A percentile compares a stretch with the other conserved stretches of the same genome.
Evolutionary conservation across 2,797 vertebrate genomes (phyloP).

Genomic region (Rhincodon typus): DNA sequence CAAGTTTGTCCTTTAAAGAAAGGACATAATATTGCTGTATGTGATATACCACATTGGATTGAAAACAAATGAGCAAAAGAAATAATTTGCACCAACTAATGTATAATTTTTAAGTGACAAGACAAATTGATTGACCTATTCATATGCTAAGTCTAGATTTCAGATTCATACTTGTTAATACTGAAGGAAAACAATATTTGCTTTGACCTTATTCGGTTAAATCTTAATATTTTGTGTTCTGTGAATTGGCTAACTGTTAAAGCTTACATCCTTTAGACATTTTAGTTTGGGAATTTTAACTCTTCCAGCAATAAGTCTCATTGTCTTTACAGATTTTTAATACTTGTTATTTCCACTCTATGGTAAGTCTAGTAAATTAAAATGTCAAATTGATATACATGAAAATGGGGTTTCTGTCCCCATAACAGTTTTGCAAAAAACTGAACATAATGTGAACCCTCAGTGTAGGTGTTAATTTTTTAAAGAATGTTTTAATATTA

Average conservation of each 20-base stretch:
- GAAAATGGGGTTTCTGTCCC: conserved; percentile 10
- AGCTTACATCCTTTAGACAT: conserved; percentile 25
- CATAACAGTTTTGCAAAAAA: background rate
- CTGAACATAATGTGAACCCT: conserved; percentile 17
- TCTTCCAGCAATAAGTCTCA: conserved; percentile 30
- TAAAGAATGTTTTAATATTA: conserved; percentile 26
- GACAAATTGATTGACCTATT: conserved; percentile 6
- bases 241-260: conserved; percentile 24
- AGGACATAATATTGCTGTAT: background rate
- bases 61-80: background rate
- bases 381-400: conserved; percentile 33
- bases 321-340: conserved; percentile 23
- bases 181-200: conserved; percentile 62
- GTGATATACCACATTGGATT: background rate
- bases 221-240: conserved; percentile 21
- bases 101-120: background rate
- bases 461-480: conserved; percentile 18
- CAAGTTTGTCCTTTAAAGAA: background rate
- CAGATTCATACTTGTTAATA: conserved; percentile 47
- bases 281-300: conserved; percentile 29
- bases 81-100: background rate
- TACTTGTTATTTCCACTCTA: conserved; percentile 27
- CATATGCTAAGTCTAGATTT: background rate
- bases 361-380: conserved; percentile 26
- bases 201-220: conserved; percentile 45